phyloP scores from a whole-genome alignment of 1,140 invertebrate species.

The Lordiphosa collinella region DNA sequence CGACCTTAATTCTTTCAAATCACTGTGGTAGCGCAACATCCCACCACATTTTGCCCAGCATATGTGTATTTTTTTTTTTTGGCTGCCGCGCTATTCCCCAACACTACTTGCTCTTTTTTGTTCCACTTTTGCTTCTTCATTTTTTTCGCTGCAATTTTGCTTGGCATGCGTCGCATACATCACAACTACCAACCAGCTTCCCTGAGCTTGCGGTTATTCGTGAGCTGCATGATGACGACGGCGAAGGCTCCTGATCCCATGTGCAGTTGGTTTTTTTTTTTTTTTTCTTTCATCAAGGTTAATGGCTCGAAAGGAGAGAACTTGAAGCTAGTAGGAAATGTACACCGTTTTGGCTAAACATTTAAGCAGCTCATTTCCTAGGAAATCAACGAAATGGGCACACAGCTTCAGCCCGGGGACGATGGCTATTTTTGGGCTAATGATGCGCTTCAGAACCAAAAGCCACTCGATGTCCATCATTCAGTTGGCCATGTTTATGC shows the following conservation, averaged over 20 bases:
- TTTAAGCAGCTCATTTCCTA: slow-evolving; percentile 76
- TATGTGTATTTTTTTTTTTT: slow-evolving; percentile 14
- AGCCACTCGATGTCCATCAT: slow-evolving; percentile 74
- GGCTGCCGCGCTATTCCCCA: slow-evolving; percentile 11
- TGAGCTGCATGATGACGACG: slow-evolving; percentile 41
- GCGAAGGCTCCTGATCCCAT: slow-evolving; percentile 35
- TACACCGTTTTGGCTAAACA: slow-evolving; percentile 66
- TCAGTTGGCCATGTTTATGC: slow-evolving; percentile 75
- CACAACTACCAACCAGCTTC: slow-evolving; percentile 44
- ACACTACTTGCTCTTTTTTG: slow-evolving; percentile 56
- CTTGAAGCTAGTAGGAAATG: slow-evolving; percentile 50
- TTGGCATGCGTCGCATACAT: slow-evolving; percentile 71
- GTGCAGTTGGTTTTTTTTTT: slow-evolving; percentile 18
- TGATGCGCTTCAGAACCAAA: slow-evolving; percentile 54
- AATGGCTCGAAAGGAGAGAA: slow-evolving; percentile 59
- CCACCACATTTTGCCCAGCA: too few species aligned
- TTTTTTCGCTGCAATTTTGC: slow-evolving; percentile 18
- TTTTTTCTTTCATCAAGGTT: slow-evolving; percentile 62
- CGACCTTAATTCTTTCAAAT: neutral
- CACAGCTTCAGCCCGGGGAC: slow-evolving; percentile 16
- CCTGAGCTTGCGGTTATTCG: slow-evolving; percentile 52
- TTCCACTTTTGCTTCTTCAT: slow-evolving; percentile 10
- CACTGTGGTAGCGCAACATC: neutral
- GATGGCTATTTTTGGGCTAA: slow-evolving; percentile 75
- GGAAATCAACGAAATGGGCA: slow-evolving; percentile 65